Conservation (phyloP, 2,888 invertebrate genomes). For the Meghimatium bilineatum region DNA sequence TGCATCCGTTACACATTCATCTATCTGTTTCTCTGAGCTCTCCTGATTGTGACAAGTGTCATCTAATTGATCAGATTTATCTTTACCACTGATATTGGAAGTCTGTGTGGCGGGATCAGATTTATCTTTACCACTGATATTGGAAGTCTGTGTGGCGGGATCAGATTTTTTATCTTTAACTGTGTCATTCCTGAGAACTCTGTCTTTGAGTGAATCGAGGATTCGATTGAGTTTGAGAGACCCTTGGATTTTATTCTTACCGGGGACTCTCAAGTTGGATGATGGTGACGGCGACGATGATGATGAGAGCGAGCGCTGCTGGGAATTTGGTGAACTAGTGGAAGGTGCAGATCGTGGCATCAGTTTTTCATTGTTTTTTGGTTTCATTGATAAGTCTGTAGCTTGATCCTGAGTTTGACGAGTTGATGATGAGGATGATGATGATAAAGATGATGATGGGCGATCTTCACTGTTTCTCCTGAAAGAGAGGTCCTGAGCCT, state of each 20-base stretch:
- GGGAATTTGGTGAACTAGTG: constrained; percentile 11
- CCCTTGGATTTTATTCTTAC: constrained; percentile 68
- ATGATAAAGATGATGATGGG: constrained; percentile 29
- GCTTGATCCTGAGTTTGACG: constrained; percentile 60
- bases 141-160: not conserved
- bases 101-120: not conserved
- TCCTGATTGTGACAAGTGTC: not conserved
- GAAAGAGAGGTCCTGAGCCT: constrained; percentile 46
- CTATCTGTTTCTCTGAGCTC: constrained; percentile 3
- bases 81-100: not conserved
- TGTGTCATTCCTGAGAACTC: constrained; percentile 58
- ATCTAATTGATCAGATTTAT: not conserved
- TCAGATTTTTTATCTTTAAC: constrained; percentile 33
- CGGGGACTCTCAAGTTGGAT: constrained; percentile 19
- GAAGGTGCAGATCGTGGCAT: constrained; percentile 1
- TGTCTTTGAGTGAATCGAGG: constrained; percentile 68
- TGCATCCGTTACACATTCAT: not conserved
- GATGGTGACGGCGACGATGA: constrained; percentile 40
- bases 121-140: not conserved
- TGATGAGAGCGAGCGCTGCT: not conserved
- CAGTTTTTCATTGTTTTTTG: constrained; percentile 54
- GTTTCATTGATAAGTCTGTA: constrained; percentile 68
- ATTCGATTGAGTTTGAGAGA: constrained; percentile 68
- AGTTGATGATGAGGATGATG: constrained; percentile 37
- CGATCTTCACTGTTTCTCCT: constrained; percentile 44